phyloP scores from a whole-genome alignment of 2,888 invertebrate species.

The Parnassius smintheus region DNA sequence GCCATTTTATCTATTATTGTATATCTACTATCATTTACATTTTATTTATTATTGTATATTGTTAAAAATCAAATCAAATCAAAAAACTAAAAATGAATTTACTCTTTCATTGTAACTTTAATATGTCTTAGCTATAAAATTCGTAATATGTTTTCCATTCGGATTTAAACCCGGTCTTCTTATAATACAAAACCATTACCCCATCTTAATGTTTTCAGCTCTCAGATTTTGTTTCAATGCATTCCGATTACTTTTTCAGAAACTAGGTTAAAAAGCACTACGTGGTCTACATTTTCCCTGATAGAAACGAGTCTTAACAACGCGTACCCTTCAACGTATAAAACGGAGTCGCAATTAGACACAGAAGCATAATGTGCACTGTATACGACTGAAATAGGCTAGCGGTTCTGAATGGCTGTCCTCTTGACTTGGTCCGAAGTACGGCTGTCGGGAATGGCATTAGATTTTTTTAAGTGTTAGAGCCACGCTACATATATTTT shows the following conservation, averaged over 20 bases:
- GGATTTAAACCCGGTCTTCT: background rate
- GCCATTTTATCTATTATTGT: too few species aligned
- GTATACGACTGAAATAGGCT: background rate
- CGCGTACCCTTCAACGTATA: constrained; percentile 38
- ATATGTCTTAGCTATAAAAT: too few species aligned
- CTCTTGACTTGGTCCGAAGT: too few species aligned
- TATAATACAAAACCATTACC: constrained; percentile 6
- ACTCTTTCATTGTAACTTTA: too few species aligned
- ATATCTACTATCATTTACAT: too few species aligned
- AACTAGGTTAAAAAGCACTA: constrained; percentile 17
- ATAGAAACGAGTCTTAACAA: background rate
- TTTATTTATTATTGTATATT: too few species aligned
- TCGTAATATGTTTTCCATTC: too few species aligned
- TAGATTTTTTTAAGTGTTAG: too few species aligned
- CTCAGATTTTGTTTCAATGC: constrained; percentile 16
- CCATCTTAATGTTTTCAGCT: constrained; percentile 20
- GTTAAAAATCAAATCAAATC: too few species aligned
- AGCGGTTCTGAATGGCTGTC: background rate
- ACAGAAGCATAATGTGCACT: constrained; percentile 33
- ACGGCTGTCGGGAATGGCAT: too few species aligned
- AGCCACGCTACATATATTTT: too few species aligned
- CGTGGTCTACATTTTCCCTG: constrained; percentile 6
- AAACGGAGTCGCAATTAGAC: constrained; percentile 53
- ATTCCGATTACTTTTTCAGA: constrained; percentile 9
- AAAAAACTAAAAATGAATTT: too few species aligned